Evolutionary conservation across 2,113 vertebrate species (phyloP), one percentile per base, ranked within the genome.

Genomic region (Halcyon malimbica): DNA sequence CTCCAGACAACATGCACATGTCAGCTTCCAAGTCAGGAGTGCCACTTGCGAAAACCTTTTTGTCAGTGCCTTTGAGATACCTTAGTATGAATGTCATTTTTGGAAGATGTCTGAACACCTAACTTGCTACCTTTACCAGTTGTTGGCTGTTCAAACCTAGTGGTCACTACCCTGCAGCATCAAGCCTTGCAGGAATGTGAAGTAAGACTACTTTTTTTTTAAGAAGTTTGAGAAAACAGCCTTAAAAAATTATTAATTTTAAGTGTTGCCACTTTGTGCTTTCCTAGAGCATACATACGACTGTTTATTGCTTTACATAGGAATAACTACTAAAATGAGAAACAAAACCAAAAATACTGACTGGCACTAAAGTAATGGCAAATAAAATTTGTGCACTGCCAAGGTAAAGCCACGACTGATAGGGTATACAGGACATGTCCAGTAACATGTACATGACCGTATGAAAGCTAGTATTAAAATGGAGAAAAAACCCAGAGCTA

Each of bases 1-100:
- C 46, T 87, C 44, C 0, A 4, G 83, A 88, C 0, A 0, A 24
- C 35, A 75, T 74, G 21, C 29, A 75, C 0, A 19, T 37, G 25
- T 46, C 73, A 68, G 39, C 24, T 82, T 89, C 33, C 31, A 62
- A 39, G 53, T 33, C 5, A 2, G 28, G 14, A 69, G 54, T 5
- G 69, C 7, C 54, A 53, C 21, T 53, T 50, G 15, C 2, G 17
- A 84, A 95, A 91, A 26, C 12, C 20, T 63, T 94, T 85, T 59
- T 79, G 62, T 41, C 78, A 44, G 29, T n/a, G 23, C 16, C 64
- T 89, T 83, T 79, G 81, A 91, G 65, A 73, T 26, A 57, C 26
- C 16, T 71, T 37, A 41, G 11, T 17, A 46, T 62, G 18, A 69
- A 82, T 46, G 24, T 8, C 3, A 42, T 54, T 83, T 77, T 35